Conservation (phyloP, 2,797 vertebrate species). For the Chloroceryle amazona region DNA sequence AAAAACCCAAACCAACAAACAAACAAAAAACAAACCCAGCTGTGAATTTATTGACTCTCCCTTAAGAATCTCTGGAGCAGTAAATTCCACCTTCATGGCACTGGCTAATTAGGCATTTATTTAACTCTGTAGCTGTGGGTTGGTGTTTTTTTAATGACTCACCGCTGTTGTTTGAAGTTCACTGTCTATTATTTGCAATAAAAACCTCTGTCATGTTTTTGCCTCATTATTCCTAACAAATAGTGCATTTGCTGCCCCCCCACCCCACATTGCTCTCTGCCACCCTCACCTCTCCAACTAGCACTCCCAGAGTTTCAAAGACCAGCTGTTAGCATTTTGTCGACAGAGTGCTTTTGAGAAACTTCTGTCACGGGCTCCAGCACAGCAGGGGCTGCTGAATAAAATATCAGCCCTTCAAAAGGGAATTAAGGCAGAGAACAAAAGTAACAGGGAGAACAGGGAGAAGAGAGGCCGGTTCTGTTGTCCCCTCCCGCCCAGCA, state of each 20-base stretch:
- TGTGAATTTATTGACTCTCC: conserved; percentile 85
- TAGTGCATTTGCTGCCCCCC: conserved; percentile 66
- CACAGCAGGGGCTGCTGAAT: conserved; percentile 83
- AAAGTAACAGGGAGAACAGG: conserved; percentile 62
- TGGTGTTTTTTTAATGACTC: conserved; percentile 79
- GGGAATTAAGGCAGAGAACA: conserved; percentile 79
- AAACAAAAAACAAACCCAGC: neutral
- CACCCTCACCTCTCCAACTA: conserved; percentile 66
- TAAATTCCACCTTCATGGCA: conserved; percentile 83
- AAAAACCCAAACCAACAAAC: neutral
- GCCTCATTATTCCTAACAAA: conserved; percentile 86
- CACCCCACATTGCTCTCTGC: conserved; percentile 32
- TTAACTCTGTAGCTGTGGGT: conserved; percentile 81
- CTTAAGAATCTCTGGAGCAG: conserved; percentile 78
- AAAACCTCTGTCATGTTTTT: conserved; percentile 85
- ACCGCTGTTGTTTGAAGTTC: conserved; percentile 83
- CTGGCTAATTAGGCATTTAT: conserved; percentile 87
- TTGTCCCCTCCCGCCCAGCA: neutral
- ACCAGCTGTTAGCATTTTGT: conserved; percentile 85
- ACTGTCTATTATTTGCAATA: conserved; percentile 85
- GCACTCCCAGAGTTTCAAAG: conserved; percentile 81
- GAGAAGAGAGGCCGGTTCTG: conserved; percentile 8
- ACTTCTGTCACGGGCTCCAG: conserved; percentile 76
- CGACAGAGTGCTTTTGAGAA: conserved; percentile 79
- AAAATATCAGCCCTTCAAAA: conserved; percentile 83